Percentiles rank a stretch among this genome's conserved stretches.
Conservation (phyloP, 2,113 vertebrate species). For the Carettochelys insculpta region DNA sequence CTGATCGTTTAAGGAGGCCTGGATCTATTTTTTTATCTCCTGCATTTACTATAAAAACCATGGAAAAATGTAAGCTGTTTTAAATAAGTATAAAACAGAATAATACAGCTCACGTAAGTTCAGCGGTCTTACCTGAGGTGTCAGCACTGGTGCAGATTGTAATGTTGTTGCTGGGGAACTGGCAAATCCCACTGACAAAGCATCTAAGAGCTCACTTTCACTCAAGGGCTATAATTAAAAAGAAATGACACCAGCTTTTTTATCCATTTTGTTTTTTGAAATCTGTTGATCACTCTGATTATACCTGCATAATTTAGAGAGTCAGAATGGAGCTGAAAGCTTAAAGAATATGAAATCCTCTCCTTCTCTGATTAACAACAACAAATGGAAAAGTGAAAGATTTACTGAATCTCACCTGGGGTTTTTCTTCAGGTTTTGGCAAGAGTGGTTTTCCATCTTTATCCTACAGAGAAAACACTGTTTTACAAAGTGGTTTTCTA, state of each 20-base stretch:
- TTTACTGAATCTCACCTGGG: conserved; percentile 52
- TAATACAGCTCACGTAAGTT: background rate
- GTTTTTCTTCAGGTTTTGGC: conserved; percentile 57
- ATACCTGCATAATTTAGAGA: background rate
- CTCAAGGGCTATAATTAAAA: conserved; percentile 68
- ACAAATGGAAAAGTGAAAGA: background rate
- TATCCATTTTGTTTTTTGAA: background rate
- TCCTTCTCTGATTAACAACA: background rate
- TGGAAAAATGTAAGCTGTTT: background rate
- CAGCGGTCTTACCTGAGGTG: conserved; percentile 35
- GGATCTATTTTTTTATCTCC: background rate
- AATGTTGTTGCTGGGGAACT: conserved; percentile 21
- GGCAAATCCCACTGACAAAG: conserved; percentile 74
- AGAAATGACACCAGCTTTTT: background rate
- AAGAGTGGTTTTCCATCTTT: conserved; percentile 76
- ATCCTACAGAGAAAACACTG: conserved; percentile 46
- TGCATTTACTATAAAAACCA: background rate
- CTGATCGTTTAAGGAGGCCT: background rate
- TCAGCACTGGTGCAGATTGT: background rate
- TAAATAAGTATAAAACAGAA: background rate
- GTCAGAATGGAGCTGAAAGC: background rate
- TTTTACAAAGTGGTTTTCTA: background rate
- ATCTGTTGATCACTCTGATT: background rate
- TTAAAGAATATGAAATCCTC: background rate
- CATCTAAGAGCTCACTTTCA: conserved; percentile 73